Evolutionary conservation across 2,888 invertebrate species (phyloP).

Genomic region (Byasa hedistus): DNA sequence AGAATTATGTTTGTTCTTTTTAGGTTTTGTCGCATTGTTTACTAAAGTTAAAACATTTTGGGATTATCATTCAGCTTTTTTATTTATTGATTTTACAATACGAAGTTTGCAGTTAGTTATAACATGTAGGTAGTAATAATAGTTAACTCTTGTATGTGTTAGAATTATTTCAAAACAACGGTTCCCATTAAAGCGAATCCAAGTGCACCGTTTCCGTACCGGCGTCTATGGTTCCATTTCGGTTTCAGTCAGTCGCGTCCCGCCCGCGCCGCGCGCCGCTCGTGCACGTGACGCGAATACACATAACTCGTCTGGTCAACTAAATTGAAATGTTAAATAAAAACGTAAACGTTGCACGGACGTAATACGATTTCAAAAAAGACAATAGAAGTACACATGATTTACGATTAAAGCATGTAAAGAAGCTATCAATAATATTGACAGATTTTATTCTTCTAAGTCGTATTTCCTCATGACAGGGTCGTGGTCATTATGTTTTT

Average conservation of each 20-base stretch:
- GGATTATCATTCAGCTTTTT: too few relatives aligned
- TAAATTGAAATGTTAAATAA: conserved; percentile 22
- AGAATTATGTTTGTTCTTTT: too few relatives aligned
- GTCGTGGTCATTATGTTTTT: too few relatives aligned
- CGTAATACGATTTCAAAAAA: neutral
- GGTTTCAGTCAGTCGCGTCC: conserved; percentile 27
- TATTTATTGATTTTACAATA: too few relatives aligned
- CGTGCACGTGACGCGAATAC: conserved; percentile 38
- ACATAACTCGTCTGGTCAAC: conserved; percentile 13
- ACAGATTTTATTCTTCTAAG: too few relatives aligned
- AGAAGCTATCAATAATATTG: neutral
- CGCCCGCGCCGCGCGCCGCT: conserved; percentile 25
- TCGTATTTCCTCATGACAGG: too few relatives aligned
- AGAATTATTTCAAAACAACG: neutral
- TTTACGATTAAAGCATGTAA: neutral
- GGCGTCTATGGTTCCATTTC: conserved; percentile 16
- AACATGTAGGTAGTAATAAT: too few relatives aligned
- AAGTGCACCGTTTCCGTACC: conserved; percentile 8
- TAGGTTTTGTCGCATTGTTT: too few relatives aligned
- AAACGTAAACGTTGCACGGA: conserved; percentile 17
- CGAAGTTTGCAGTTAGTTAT: too few relatives aligned
- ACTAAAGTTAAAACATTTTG: too few relatives aligned
- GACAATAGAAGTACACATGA: neutral
- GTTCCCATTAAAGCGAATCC: neutral
- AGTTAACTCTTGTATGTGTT: neutral